phyloP scores from a whole-genome alignment of 1,140 invertebrate genomes.

The Bombus fervidus region DNA sequence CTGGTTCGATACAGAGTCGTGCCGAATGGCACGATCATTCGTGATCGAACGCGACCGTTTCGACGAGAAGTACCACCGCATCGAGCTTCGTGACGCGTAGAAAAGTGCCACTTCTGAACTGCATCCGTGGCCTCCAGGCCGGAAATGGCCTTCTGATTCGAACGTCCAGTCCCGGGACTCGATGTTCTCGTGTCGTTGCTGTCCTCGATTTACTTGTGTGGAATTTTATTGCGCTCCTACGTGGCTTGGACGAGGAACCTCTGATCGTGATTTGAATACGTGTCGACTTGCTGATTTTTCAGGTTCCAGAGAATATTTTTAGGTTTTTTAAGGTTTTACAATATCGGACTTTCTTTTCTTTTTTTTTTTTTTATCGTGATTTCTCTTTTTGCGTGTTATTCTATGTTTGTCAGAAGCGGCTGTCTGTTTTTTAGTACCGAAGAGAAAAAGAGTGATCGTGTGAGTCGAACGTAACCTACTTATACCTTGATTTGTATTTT shows the following conservation, averaged over 20 bases:
- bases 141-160: constrained; percentile 15
- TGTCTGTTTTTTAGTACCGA: not conserved
- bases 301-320: not conserved
- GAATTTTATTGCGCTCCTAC: not conserved
- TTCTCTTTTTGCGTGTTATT: not conserved
- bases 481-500: not conserved
- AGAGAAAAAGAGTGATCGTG: not conserved
- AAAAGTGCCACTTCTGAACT: constrained; percentile 8
- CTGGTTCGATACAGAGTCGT: not conserved
- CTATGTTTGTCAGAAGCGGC: not conserved
- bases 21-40: not conserved
- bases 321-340: not conserved
- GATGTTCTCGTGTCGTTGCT: constrained; percentile 14
- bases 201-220: not conserved
- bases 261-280: constrained; percentile 4
- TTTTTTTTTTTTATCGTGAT: not conserved
- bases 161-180: constrained; percentile 13
- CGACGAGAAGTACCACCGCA: not conserved
- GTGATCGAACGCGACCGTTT: not conserved
- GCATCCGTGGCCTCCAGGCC: not conserved
- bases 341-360: not conserved
- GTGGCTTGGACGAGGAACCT: not conserved
- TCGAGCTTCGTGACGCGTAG: not conserved
- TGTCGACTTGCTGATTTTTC: not conserved
- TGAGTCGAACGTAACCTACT: not conserved